Conservation (phyloP, 2,113 vertebrate genomes). For the Blennius ocellaris region DNA sequence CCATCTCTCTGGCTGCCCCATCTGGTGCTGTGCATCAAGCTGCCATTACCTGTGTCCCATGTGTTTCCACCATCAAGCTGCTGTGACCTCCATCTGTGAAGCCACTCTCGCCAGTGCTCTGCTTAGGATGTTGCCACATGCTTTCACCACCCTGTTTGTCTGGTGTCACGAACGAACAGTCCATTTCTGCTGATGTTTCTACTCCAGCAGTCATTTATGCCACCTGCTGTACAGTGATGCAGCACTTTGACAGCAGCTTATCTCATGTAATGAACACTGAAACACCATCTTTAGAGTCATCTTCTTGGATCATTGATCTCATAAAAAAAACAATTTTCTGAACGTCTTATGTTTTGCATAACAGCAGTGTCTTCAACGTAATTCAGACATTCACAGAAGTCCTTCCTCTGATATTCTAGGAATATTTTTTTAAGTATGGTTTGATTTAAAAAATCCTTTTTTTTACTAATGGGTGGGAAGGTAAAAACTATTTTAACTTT, state of each 20-base stretch:
- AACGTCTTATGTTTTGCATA: too few relatives aligned
- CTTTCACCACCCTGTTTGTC: constrained; percentile 59
- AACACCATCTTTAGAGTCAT: constrained; percentile 16
- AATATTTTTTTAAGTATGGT: too few relatives aligned
- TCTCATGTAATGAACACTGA: constrained; percentile 11
- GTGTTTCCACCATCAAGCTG: constrained; percentile 54
- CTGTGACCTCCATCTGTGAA: constrained; percentile 68
- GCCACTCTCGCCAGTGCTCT: constrained; percentile 34
- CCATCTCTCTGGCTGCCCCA: constrained; percentile 58
- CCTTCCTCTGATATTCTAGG: too few relatives aligned
- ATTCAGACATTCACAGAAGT: background rate
- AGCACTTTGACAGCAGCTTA: constrained; percentile 29
- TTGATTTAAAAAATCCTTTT: too few relatives aligned
- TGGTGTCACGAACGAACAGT: constrained; percentile 41
- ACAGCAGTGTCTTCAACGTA: background rate
- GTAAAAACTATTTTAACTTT: too few relatives aligned
- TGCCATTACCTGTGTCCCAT: constrained; percentile 70
- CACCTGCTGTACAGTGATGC: constrained; percentile 28
- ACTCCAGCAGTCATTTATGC: constrained; percentile 20
- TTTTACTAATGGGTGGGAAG: too few relatives aligned
- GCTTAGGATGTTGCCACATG: constrained; percentile 49
- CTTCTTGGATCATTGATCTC: background rate
- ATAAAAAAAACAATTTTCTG: too few relatives aligned
- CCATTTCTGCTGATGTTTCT: constrained; percentile 42
- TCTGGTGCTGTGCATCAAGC: constrained; percentile 70